Evolutionary conservation across 2,888 invertebrate species (phyloP), one percentile per base, ranked within the genome.

Genomic region (Dromius quadrimaculatus): DNA sequence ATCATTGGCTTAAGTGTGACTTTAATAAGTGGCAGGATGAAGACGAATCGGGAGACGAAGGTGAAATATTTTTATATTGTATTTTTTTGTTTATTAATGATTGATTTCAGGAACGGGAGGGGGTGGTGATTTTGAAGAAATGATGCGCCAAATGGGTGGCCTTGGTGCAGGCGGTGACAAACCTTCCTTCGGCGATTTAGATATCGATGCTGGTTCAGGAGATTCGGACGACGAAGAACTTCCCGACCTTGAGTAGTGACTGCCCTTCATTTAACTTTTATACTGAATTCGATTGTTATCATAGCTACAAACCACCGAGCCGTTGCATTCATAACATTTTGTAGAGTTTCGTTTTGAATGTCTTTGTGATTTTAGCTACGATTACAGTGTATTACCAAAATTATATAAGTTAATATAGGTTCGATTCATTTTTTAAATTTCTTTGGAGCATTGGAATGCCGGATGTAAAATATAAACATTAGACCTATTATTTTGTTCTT

Each of bases 21-120:
- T 99, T 98, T 82, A 94, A 95, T 81, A 97, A 97, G 85, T 98
- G 97, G 98, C 91, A 90, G 84, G 98, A 98, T 84, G 98, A 98
- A 83, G 95, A 95, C 79, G 97, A 97, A 73, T 94, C 93, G 65
- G 94, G 92, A 6, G 92, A 92, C 76, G 95, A 94, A 75, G 88
- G 81, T 72, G 54, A 28, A 28, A n/a, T 34, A 15, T 54, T 28
- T 8, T n/a, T 28, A 11, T 11, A 28, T 15, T 15, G 32, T 32
- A 28, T 34, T 17, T 3, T 17, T 20, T 5, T 11, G 11, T 50
- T 50, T 11, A 23, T 50, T 50, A 28, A 8, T n/a, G 9, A 57
- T 57, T 28, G 4, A 36, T 59, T 41, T 20, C 80, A n/a, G 81
- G 81, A n/a, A 80, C 81, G 79, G 84, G 82, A 50, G 84, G 79